Base-by-base conservation (phyloP, 2,888 invertebrate genomes). In the Acheta domesticus region DNA sequence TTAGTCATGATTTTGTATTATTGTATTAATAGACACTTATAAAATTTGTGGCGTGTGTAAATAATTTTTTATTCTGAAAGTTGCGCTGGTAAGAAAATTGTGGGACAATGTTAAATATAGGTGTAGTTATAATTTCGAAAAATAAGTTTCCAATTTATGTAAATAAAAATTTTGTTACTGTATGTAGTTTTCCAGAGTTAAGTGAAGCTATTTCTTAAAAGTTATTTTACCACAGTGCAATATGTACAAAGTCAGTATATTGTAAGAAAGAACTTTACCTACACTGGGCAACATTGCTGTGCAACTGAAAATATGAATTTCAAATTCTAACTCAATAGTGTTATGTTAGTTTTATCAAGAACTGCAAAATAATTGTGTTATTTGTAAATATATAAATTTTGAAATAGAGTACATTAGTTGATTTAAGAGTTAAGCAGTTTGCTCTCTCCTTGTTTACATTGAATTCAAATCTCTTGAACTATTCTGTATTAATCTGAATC, bases 221-320 rank as follows among this genome's bases (percentile, higher is more conserved):
- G 20, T 78, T 50, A 50, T 49, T 49, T 14, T 78, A 20, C 49
- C 20, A 50, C 48, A 23, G 81, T 79, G 81, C 81, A 81, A 81
- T 81, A 81, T 81, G 81, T 81, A 80, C 79, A 81, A 79, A 81
- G 62, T 14, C 62, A 19, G 62, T n/a, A 62, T 62, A 36, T 36
- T 36, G 36, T 36, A 36, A 36, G 36, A 36, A 36, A 36, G 36
- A 36, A 36, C 36, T 36, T 36, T 36, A 36, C 36, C 36, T 36
- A 36, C 36, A 36, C 36, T 36, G 36, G 36, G 36, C 36, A 36
- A 36, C 36, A 36, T 36, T 36, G 23, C 23, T 23, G 23, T 23
- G 36, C 36, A 36, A 36, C 36, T 36, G 36, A 36, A 36, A 8
- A 36, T 36, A 8, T 36, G 36, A 36, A 36, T 36, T 36, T 36